These are phyloP conservation scores for Branchinecta lindahli DNA, from an alignment of 1,140 invertebrate genomes.

Conservation along the genomic window DNA sequence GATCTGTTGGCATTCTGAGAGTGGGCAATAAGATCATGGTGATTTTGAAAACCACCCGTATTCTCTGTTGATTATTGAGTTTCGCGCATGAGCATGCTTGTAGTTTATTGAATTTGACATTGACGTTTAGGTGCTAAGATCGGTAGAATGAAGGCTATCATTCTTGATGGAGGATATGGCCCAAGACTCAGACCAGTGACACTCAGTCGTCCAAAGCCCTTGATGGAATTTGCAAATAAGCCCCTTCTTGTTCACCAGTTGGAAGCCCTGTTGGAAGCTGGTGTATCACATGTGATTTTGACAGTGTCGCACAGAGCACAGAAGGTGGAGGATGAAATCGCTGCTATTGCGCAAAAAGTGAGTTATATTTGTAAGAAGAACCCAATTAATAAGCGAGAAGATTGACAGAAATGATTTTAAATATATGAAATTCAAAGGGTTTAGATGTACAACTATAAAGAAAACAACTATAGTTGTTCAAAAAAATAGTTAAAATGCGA, in stretches of 20 bases:
- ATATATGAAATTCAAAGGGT: no score
- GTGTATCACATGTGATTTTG: conserved; percentile 73
- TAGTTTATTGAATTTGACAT: no score
- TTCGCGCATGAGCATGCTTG: no score
- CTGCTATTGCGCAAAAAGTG: conserved; percentile 62
- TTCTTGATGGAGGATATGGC: conserved; percentile 95
- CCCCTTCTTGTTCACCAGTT: conserved; percentile 94
- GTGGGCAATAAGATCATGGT: no score
- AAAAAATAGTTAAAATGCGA: no score
- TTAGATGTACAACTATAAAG: no score
- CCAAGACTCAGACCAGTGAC: conserved; percentile 90
- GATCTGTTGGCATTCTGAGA: no score
- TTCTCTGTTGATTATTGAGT: no score
- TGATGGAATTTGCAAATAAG: conserved; percentile 99
- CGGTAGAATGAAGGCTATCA: conserved; percentile 73
- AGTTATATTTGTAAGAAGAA: conserved; percentile 16
- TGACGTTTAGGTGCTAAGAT: conserved; percentile 21
- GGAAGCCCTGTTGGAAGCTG: conserved; percentile 71
- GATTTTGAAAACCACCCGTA: no score
- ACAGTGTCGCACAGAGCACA: conserved; percentile 98
- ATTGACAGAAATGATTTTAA: no score
- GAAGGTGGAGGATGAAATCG: conserved; percentile 87
- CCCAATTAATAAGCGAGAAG: no score
- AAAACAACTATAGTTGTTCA: no score
- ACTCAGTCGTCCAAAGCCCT: conserved; percentile 85